Conservation (phyloP, 2,113 vertebrate genomes). For the human region DNA sequence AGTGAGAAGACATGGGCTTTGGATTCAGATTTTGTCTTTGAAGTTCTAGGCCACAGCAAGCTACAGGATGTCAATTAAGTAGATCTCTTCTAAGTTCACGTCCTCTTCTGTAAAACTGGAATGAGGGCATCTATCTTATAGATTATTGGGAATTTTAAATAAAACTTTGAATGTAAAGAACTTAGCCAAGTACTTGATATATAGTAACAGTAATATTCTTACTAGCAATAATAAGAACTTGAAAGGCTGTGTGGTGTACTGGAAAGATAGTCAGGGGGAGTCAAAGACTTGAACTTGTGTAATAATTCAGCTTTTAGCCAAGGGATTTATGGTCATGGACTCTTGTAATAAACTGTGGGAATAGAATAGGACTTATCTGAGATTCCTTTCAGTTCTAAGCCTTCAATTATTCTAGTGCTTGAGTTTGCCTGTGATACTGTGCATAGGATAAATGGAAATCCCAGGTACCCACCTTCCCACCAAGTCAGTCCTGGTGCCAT, state of each 20-base stretch:
- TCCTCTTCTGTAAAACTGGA: conserved; percentile 6
- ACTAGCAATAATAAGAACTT: not conserved
- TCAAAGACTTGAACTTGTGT: not conserved
- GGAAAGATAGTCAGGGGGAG: not conserved
- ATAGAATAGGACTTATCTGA: not conserved
- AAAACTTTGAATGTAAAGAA: not conserved
- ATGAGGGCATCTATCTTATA: not conserved
- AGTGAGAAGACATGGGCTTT: not conserved
- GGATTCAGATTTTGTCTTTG: not conserved
- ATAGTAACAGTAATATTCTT: not conserved
- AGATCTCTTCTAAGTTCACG: not conserved
- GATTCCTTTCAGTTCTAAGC: not conserved
- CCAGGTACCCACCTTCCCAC: not conserved
- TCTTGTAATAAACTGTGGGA: not conserved
- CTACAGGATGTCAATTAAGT: not conserved
- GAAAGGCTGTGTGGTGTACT: not conserved
- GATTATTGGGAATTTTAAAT: not conserved
- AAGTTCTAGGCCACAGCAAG: not conserved
- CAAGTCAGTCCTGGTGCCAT: not conserved
- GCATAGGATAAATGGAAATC: not conserved
- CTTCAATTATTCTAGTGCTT: not conserved
- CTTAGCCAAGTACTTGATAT: not conserved
- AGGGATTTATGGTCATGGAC: not conserved
- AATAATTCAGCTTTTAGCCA: not conserved
- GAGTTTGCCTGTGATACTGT: not conserved